Percentiles rank a stretch among this genome's conserved stretches.
Conservation (phyloP, 2,888 invertebrate species). For the Magallana nippona region DNA sequence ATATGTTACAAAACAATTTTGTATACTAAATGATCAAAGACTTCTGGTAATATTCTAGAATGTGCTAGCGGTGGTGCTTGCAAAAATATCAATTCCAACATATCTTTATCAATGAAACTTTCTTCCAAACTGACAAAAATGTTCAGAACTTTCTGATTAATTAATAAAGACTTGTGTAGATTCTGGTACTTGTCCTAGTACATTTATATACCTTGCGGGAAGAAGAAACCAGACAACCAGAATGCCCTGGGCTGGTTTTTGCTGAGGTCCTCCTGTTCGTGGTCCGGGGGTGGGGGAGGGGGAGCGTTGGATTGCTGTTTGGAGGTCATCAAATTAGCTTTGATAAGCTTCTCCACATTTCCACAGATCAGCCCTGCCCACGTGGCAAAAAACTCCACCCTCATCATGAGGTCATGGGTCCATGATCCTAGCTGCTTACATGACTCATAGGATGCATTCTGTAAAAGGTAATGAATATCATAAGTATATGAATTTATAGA, state of each 20-base stretch:
- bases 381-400: slow-evolving; percentile 77
- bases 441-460: slow-evolving; percentile 78
- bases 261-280: slow-evolving; percentile 55
- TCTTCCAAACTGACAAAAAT: no score
- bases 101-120: no score
- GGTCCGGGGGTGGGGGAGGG: slow-evolving; percentile 34
- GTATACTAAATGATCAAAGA: no score
- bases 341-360: slow-evolving; percentile 70
- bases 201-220: slow-evolving; percentile 76
- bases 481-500: not conserved
- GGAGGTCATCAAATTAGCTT: slow-evolving; percentile 52
- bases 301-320: slow-evolving; percentile 25
- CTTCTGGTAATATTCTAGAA: no score
- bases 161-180: no score
- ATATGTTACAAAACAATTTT: not conserved
- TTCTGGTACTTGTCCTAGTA: no score
- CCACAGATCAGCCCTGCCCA: slow-evolving; percentile 76
- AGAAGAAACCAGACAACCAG: slow-evolving; percentile 79
- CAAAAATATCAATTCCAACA: no score
- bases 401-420: slow-evolving; percentile 74
- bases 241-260: slow-evolving; percentile 72
- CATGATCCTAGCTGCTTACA: slow-evolving; percentile 77
- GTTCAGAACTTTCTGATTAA: no score
- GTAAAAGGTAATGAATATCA: slow-evolving; percentile 42
- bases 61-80: no score